Base-by-base conservation (phyloP, 2,113 vertebrate species). In the Camelus dromedarius region DNA sequence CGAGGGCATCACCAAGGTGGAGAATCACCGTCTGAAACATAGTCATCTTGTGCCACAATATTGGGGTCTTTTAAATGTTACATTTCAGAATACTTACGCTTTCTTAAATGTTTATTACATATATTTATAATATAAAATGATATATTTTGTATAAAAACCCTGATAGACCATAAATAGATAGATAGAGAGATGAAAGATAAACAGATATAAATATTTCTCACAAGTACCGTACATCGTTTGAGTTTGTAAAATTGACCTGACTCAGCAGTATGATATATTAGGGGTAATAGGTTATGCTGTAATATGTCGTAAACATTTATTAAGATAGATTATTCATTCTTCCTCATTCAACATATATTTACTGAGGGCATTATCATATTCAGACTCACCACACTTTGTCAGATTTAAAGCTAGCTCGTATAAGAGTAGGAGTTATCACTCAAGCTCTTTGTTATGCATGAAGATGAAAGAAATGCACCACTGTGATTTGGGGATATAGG, bases 251-350 rank as follows among this genome's bases (percentile, higher is more conserved):
- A 84, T 60, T 56, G 35, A 85, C 50, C 66, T 89, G 46, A 75
- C 12, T 60, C 32, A 50, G 32, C 67, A 90, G 18, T 46, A 3
- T 84, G 11, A 38, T 82, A 7, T 64, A 62, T 66, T 50, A 91
- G 56, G 0, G 1, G 6, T 54, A 64, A 54, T 11, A 32, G 58
- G 16, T 72, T 48, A 87, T 30, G 32, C 77, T 35, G 70, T 79
- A 75, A 9, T 73, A 83, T 46, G 5, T 83, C 75, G 8, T 52
- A 66, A 80, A 26, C 69, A 67, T 83, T 64, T 94, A 52, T 73
- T 94, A 93, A 96, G 30, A 76, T 80, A 85, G 28, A 35, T 64
- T 77, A 75, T 75, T 64, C 22, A 84, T 82, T 85, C 72, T 77
- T 84, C 56, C 3, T 64, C 50, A 32, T 62, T 93, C 50, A 67